Evolutionary conservation across 2,888 invertebrate genomes (phyloP).

Genomic region (Chloroclysta siterata): DNA sequence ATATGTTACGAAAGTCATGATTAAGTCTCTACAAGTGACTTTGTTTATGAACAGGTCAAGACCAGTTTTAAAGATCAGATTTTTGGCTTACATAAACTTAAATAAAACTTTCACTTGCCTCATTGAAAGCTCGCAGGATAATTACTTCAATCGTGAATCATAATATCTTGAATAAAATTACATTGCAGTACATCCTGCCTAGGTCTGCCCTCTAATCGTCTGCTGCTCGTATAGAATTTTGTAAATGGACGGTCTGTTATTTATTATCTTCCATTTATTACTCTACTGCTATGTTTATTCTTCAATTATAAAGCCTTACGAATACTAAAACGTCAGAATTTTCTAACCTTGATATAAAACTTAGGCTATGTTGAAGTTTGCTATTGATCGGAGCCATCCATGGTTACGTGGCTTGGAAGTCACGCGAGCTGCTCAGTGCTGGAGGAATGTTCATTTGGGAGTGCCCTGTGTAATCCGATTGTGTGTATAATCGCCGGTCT

Average conservation of each 20-base stretch:
- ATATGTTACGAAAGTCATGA: conserved; percentile 39
- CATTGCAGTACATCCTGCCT: background rate
- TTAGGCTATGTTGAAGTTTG: conserved; percentile 51
- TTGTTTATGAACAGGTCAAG: conserved; percentile 35
- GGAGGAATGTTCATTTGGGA: conserved; percentile 57
- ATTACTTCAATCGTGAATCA: conserved; percentile 6
- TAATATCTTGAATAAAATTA: background rate
- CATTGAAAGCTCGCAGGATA: conserved; percentile 27
- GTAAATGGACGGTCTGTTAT: background rate
- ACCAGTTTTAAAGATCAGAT: conserved; percentile 43
- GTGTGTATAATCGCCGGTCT: conserved; percentile 30
- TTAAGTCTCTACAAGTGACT: conserved; percentile 23
- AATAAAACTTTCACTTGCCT: conserved; percentile 33
- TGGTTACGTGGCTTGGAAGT: conserved; percentile 58
- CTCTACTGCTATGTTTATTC: background rate
- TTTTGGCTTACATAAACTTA: conserved; percentile 38
- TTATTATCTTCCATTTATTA: background rate
- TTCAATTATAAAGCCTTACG: conserved; percentile 3
- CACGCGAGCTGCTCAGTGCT: conserved; percentile 69
- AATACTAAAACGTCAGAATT: conserved; percentile 22
- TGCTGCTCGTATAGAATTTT: background rate
- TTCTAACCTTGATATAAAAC: conserved; percentile 60
- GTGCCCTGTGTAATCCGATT: conserved; percentile 48
- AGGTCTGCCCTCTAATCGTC: background rate
- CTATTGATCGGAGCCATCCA: conserved; percentile 65